Conservation (phyloP, 2,113 vertebrate genomes). For the Protomyctophum bolini region DNA sequence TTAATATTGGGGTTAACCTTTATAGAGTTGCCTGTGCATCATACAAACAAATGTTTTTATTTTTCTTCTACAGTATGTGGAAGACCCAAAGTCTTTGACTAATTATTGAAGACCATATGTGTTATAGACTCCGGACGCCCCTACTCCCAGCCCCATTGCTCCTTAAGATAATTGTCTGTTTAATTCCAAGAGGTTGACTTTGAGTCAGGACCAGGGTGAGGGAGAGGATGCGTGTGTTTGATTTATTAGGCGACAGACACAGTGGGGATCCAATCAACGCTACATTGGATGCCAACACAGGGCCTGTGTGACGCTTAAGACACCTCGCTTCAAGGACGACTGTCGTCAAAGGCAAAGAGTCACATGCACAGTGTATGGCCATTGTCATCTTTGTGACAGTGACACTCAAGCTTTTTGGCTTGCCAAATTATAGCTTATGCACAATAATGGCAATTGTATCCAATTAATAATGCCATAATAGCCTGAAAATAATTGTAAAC, state of each 20-base stretch:
- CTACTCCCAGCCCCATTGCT: background rate
- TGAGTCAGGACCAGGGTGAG: constrained; percentile 15
- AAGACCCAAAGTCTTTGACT: constrained; percentile 34
- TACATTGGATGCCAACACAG: constrained; percentile 56
- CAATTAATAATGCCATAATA: background rate
- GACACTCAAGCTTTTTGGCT: constrained; percentile 4
- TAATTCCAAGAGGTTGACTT: constrained; percentile 33
- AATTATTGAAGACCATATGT: constrained; percentile 21
- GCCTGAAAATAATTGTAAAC: background rate
- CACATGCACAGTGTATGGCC: constrained; percentile 16
- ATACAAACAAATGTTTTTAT: no score
- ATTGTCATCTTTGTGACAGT: constrained; percentile 29
- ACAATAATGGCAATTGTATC: constrained; percentile 10
- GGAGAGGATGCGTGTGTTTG: constrained; percentile 32
- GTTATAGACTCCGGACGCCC: constrained; percentile 20
- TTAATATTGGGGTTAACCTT: constrained; percentile 65
- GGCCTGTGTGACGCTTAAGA: constrained; percentile 40
- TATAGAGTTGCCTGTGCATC: constrained; percentile 36
- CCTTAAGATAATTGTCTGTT: constrained; percentile 52
- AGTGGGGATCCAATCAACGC: constrained; percentile 68
- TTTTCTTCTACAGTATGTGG: constrained; percentile 8
- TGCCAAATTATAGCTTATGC: constrained; percentile 13
- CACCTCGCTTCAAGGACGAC: constrained; percentile 61
- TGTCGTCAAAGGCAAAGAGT: constrained; percentile 47
- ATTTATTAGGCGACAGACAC: constrained; percentile 68